A percentile compares a stretch with the other conserved stretches of the same genome.
These are phyloP conservation scores for Cathartes aura DNA, from an alignment of 2,113 vertebrate genomes.

Conservation along the genomic window DNA sequence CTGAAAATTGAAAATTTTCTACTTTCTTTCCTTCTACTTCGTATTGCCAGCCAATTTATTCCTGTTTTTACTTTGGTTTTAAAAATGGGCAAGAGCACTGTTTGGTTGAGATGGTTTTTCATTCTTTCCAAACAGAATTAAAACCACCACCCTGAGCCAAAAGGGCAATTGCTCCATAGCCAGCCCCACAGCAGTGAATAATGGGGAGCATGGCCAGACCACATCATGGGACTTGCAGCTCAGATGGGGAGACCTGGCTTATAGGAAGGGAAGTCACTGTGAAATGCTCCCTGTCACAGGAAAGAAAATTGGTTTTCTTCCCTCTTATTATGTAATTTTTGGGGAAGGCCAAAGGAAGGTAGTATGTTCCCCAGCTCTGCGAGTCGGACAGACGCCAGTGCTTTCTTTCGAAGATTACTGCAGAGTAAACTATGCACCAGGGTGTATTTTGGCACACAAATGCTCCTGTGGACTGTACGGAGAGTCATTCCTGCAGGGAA, in stretches of 20 bases:
- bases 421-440: neutral
- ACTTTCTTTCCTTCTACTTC: neutral
- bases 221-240: neutral
- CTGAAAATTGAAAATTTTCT: neutral
- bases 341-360: neutral
- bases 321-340: neutral
- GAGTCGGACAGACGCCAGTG: fast-evolving
- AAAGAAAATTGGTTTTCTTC: neutral
- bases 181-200: neutral
- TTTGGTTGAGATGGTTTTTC: neutral
- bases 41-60: neutral
- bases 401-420: neutral
- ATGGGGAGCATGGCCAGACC: neutral
- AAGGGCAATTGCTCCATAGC: neutral
- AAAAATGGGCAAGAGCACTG: neutral
- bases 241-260: neutral
- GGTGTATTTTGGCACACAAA: neutral
- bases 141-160: neutral
- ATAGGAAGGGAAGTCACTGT: neutral
- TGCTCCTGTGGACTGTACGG: neutral
- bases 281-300: neutral
- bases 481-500: neutral
- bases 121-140: neutral
- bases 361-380: neutral
- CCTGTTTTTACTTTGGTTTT: neutral